Conservation (phyloP, 2,888 invertebrate species). For the Escarpia spicata region DNA sequence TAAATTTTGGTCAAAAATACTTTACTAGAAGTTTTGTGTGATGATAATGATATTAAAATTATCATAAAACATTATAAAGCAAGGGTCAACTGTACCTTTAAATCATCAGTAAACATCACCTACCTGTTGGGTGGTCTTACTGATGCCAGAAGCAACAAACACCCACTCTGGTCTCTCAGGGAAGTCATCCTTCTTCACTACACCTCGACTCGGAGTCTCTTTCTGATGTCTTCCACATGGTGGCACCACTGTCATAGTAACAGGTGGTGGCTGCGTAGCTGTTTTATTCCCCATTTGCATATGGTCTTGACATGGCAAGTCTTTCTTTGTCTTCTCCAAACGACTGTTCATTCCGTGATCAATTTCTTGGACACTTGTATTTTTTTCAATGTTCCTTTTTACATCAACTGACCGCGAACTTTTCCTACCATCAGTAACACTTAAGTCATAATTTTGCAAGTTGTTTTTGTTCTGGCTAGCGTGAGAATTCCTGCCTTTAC, state of each 20-base stretch:
- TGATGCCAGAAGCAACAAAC: slow-evolving; percentile 32
- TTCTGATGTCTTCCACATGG: background rate
- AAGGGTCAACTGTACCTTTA: background rate
- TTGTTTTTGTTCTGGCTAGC: too few species aligned
- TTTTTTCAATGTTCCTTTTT: background rate
- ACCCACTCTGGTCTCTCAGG: slow-evolving; percentile 28
- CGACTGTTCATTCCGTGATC: background rate
- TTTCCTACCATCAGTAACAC: background rate
- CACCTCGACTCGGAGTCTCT: background rate
- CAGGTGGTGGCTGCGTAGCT: background rate
- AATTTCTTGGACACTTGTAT: background rate
- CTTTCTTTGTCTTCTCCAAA: background rate
- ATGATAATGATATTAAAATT: too few species aligned
- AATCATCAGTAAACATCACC: background rate
- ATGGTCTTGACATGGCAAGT: background rate
- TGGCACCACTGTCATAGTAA: background rate
- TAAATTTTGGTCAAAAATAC: too few species aligned
- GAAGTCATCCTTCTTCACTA: background rate
- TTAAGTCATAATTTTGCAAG: too few species aligned
- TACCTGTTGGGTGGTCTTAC: slow-evolving; percentile 27
- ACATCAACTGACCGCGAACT: background rate
- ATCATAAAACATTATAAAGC: too few species aligned
- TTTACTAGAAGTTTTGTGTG: too few species aligned
- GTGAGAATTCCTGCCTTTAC: too few species aligned
- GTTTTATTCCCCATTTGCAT: background rate